A percentile compares a stretch with the other conserved stretches of the same genome.
Evolutionary conservation across 2,113 vertebrate genomes (phyloP).

Genomic region (Callithrix jacchus): DNA sequence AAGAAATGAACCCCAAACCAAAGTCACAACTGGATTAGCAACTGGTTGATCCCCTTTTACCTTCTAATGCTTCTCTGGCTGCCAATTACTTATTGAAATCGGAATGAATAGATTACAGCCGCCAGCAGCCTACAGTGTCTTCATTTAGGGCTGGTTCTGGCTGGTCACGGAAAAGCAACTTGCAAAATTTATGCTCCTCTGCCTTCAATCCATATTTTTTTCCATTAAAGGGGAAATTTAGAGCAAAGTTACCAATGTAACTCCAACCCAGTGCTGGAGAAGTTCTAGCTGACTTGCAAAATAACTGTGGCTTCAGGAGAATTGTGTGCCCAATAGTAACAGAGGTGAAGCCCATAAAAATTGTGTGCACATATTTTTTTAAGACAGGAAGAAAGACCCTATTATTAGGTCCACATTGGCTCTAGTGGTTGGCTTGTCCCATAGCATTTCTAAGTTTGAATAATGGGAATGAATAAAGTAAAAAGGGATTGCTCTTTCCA

Average conservation of each 20-base stretch:
- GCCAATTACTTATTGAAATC: constrained; percentile 34
- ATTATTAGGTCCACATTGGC: neutral
- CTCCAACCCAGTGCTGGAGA: constrained; percentile 69
- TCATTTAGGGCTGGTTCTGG: constrained; percentile 57
- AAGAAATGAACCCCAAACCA: constrained; percentile 76
- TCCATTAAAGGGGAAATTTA: constrained; percentile 67
- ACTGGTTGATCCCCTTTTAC: constrained; percentile 73
- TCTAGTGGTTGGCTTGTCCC: neutral
- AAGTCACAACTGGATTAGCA: constrained; percentile 78
- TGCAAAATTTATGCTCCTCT: constrained; percentile 68
- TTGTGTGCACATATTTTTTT: neutral
- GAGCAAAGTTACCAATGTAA: constrained; percentile 76
- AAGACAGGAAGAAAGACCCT: constrained; percentile 29
- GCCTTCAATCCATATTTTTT: constrained; percentile 56
- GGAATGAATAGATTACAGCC: neutral
- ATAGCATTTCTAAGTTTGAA: neutral
- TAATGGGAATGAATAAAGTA: neutral
- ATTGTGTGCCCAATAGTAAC: constrained; percentile 51
- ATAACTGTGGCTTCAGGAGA: constrained; percentile 74
- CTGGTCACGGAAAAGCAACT: neutral
- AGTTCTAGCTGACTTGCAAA: constrained; percentile 77
- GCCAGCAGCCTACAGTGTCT: constrained; percentile 8
- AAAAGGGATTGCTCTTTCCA: neutral
- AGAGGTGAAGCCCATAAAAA: constrained; percentile 73
- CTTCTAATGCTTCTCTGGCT: constrained; percentile 68